Evolutionary conservation across 2,113 vertebrate species (phyloP).

Genomic region (Procavia capensis): DNA sequence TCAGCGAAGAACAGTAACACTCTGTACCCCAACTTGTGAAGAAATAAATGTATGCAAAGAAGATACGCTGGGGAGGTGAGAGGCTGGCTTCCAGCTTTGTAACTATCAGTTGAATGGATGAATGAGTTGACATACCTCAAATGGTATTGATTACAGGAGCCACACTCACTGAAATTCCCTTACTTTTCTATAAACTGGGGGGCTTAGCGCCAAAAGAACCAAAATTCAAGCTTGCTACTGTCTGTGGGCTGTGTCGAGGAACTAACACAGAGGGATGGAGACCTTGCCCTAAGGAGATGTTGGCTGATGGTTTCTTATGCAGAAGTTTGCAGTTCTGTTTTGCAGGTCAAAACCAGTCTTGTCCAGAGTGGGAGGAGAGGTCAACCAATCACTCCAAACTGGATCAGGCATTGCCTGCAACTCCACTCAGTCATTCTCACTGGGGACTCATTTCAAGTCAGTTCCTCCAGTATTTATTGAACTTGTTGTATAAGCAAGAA

Average conservation of each 20-base stretch:
- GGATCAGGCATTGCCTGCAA: background rate
- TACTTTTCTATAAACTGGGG: background rate
- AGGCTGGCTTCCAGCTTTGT: background rate
- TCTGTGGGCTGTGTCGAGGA: fast-evolving
- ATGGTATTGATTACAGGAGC: background rate
- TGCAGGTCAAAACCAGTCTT: background rate
- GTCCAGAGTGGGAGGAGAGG: background rate
- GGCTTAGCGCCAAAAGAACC: background rate
- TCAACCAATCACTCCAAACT: background rate
- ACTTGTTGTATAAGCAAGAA: background rate
- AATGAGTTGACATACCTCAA: background rate
- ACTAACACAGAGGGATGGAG: background rate
- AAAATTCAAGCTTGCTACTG: background rate
- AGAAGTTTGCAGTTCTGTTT: background rate
- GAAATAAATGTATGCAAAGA: background rate
- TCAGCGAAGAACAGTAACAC: slow-evolving; percentile 56
- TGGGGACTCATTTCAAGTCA: background rate
- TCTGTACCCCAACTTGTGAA: background rate
- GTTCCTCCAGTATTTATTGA: background rate
- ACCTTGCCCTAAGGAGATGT: background rate
- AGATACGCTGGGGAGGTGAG: background rate
- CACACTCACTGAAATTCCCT: background rate
- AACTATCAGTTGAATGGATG: background rate
- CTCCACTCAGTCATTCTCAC: background rate
- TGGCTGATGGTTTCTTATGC: no score